Conservation (phyloP, 37 sponge, comb jelly and placozoan species). For the Eunapius fragilis region DNA sequence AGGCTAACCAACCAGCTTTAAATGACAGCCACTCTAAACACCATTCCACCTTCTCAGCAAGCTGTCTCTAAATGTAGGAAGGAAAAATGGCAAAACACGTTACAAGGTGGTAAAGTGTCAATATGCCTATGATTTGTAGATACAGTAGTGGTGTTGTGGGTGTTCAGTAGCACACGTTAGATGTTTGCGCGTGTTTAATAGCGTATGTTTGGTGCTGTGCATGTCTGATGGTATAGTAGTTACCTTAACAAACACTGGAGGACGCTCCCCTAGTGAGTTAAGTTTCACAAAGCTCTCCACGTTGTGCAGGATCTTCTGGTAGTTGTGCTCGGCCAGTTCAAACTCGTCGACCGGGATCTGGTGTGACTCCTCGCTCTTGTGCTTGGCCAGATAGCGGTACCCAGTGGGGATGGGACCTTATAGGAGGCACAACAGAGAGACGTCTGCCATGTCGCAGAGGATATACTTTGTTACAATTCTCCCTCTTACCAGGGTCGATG, state of each 20-base stretch:
- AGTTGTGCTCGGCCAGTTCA: constrained; percentile 57
- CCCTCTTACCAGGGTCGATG: constrained; percentile 71
- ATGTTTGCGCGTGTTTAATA: no score
- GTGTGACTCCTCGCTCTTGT: constrained; percentile 68
- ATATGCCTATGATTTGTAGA: no score
- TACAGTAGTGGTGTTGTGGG: no score
- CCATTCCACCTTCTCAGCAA: constrained; percentile 38
- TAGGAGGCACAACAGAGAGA: no score
- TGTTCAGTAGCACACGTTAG: no score
- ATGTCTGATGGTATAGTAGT: no score
- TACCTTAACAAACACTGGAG: constrained; percentile 71
- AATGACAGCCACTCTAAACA: constrained; percentile 73
- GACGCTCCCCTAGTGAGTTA: constrained; percentile 13
- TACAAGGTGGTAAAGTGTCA: not conserved
- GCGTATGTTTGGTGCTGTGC: no score
- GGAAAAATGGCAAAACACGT: not conserved
- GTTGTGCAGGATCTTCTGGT: constrained; percentile 44
- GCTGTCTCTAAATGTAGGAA: constrained; percentile 6
- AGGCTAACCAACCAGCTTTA: constrained; percentile 38
- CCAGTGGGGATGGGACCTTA: constrained; percentile 83
- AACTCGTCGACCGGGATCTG: constrained; percentile 64
- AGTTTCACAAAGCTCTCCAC: constrained; percentile 57
- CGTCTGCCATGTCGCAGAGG: no score
- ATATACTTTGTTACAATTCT: no score
- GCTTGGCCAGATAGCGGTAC: constrained; percentile 63